Conservation (phyloP, 2,113 vertebrate species). For the Poecile atricapillus region DNA sequence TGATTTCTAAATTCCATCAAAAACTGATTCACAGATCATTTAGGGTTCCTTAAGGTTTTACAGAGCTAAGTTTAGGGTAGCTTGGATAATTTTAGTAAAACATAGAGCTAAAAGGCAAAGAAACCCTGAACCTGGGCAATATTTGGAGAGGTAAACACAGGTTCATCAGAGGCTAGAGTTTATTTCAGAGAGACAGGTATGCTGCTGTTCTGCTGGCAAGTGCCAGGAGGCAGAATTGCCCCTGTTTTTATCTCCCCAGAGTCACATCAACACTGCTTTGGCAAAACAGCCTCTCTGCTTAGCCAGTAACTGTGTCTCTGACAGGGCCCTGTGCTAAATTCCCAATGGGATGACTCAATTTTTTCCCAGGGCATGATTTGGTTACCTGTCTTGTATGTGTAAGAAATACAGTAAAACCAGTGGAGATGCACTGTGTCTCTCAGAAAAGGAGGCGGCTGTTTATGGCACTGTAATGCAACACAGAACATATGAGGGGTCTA, state of each 20-base stretch:
- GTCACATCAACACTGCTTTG: neutral
- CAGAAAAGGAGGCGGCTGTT: neutral
- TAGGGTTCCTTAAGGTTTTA: neutral
- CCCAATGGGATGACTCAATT: fast-evolving
- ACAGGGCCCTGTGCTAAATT: neutral
- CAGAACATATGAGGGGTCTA: fast-evolving
- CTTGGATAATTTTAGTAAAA: neutral
- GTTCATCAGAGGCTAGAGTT: neutral
- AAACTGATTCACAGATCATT: neutral
- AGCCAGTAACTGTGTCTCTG: neutral
- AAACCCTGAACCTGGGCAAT: neutral
- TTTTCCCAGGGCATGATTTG: neutral
- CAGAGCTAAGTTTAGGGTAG: neutral
- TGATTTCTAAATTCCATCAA: neutral
- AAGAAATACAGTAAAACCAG: neutral
- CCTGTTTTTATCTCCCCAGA: neutral
- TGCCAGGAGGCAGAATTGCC: neutral
- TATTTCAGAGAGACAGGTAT: neutral
- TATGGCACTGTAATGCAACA: neutral
- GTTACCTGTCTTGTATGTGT: neutral
- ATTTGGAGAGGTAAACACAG: neutral
- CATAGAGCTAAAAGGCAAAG: neutral
- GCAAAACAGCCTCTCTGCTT: neutral
- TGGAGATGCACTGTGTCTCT: neutral
- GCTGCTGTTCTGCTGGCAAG: neutral